These are phyloP conservation scores for Sesamia inferens DNA, from an alignment of 2,888 invertebrate species.

Conservation along the genomic window DNA sequence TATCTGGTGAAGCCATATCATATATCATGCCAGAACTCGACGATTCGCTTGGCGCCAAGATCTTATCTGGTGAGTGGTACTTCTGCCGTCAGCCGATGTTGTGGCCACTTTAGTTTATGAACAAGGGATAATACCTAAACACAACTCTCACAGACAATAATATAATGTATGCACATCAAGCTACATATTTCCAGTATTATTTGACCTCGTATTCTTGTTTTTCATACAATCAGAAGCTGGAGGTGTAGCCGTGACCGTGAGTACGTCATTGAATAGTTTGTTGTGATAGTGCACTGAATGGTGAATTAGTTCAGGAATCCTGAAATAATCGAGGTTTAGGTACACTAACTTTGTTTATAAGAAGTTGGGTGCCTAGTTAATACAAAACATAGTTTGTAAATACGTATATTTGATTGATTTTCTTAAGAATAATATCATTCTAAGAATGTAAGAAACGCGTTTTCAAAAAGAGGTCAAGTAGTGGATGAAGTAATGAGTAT, in stretches of 20 bases:
- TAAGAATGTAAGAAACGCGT: neutral
- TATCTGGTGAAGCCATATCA: no score
- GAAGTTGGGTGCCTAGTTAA: neutral
- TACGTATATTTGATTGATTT: neutral
- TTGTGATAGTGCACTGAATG: conserved; percentile 23
- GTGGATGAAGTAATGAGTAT: neutral
- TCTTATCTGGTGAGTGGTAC: no score
- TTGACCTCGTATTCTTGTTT: no score
- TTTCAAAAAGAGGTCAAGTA: neutral
- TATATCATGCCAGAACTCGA: no score
- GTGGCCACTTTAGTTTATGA: no score
- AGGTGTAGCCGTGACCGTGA: no score
- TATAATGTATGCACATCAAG: conserved; percentile 11
- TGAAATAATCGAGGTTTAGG: conserved; percentile 10
- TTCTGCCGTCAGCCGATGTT: no score
- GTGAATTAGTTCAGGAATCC: conserved; percentile 22
- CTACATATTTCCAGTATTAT: no score
- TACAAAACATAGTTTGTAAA: neutral
- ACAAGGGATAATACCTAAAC: neutral
- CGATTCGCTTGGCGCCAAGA: no score
- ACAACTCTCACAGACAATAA: conserved; percentile 27
- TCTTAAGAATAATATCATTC: neutral
- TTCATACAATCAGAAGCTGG: no score
- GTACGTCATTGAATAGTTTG: conserved; percentile 26
- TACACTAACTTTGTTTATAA: neutral